Percentiles rank a stretch among this genome's conserved stretches.
Conservation (phyloP, 2,888 invertebrate genomes). For the Achlya flavicornis region DNA sequence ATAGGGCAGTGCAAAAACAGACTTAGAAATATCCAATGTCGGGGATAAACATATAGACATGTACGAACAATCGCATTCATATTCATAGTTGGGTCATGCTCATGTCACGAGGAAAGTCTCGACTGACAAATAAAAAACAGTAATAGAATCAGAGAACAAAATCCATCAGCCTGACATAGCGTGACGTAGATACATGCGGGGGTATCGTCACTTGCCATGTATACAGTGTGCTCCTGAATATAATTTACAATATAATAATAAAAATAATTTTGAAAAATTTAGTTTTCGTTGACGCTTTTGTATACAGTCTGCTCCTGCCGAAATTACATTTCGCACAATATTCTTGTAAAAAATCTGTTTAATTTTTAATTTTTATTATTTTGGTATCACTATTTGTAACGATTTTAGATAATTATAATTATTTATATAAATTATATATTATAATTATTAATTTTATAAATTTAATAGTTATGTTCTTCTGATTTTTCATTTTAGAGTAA, state of each 20-base stretch:
- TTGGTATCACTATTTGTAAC: too few species aligned
- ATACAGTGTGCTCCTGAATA: slow-evolving; percentile 47
- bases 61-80: slow-evolving; percentile 43
- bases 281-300: too few species aligned
- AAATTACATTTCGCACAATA: too few species aligned
- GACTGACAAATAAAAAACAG: slow-evolving; percentile 66
- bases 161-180: slow-evolving; percentile 71
- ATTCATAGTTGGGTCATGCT: slow-evolving; percentile 58
- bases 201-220: slow-evolving; percentile 40
- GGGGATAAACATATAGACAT: not conserved
- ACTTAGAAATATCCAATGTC: not conserved
- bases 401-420: too few species aligned
- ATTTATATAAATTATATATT: too few species aligned
- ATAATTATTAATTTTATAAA: too few species aligned
- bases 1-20: not conserved
- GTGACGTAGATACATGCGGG: slow-evolving; percentile 54
- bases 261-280: too few species aligned
- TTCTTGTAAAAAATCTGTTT: too few species aligned
- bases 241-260: not conserved
- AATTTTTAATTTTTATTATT: too few species aligned
- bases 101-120: slow-evolving; percentile 32
- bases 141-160: slow-evolving; percentile 79
- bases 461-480: too few species aligned
- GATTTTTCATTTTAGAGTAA: too few species aligned
- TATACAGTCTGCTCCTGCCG: too few species aligned